Conservation (phyloP, 2,888 invertebrate species). For the Julus scanicus region DNA sequence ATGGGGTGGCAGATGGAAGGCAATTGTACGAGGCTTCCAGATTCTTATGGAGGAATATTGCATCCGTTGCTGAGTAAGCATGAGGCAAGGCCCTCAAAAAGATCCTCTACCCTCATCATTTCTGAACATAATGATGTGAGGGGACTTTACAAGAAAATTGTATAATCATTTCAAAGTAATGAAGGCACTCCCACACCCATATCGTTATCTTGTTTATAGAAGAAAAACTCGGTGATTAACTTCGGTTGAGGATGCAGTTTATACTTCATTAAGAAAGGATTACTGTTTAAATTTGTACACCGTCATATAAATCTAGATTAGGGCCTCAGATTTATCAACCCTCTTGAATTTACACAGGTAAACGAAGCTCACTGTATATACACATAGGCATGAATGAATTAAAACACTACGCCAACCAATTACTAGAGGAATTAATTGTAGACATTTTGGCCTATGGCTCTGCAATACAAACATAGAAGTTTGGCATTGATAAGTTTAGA, state of each 20-base stretch:
- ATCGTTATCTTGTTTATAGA: slow-evolving; percentile 43
- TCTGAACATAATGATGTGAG: slow-evolving; percentile 31
- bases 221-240: slow-evolving; percentile 41
- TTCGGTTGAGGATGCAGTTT: slow-evolving; percentile 45
- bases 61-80: background rate
- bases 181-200: slow-evolving; percentile 26
- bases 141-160: slow-evolving; percentile 45
- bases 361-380: background rate
- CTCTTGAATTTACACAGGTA: slow-evolving; percentile 19
- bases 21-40: background rate
- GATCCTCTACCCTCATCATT: slow-evolving; percentile 15
- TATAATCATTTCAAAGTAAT: slow-evolving; percentile 42
- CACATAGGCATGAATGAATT: slow-evolving; percentile 8
- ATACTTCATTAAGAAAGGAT: slow-evolving; percentile 44
- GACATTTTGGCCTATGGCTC: background rate
- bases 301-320: slow-evolving; percentile 43
- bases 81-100: background rate
- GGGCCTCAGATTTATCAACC: background rate
- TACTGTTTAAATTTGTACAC: slow-evolving; percentile 43
- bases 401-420: background rate
- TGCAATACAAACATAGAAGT: background rate
- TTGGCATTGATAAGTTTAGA: background rate
- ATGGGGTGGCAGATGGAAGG: slow-evolving; percentile 45
- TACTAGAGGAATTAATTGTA: background rate
- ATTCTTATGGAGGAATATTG: background rate